Conservation (phyloP, 2,113 vertebrate species). For the Cebidichthys violaceus region DNA sequence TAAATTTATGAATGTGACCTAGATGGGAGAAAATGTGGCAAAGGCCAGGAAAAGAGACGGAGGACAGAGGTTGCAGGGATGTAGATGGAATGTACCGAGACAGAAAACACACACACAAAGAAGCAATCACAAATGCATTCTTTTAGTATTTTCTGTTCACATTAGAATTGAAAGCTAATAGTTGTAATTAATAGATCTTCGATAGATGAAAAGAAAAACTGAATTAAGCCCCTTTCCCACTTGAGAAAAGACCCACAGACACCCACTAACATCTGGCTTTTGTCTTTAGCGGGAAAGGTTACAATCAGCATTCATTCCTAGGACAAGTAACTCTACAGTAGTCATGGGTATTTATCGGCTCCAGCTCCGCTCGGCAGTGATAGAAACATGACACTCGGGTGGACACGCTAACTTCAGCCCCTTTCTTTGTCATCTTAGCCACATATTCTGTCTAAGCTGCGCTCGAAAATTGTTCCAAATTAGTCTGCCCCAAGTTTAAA, state of each 20-base stretch:
- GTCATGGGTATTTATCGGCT: not conserved
- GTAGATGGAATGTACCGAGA: slow-evolving; percentile 16
- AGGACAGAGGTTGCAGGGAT: slow-evolving; percentile 11
- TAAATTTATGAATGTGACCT: slow-evolving; percentile 66
- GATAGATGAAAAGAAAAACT: not conserved
- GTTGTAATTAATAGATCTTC: not conserved
- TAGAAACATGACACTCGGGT: not conserved
- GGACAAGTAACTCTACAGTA: not conserved
- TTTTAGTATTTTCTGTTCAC: not conserved
- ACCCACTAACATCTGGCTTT: not conserved
- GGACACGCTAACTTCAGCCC: not conserved
- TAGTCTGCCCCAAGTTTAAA: not conserved
- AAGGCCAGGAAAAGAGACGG: slow-evolving; percentile 35
- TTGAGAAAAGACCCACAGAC: not conserved
- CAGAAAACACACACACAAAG: not conserved
- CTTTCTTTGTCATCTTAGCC: not conserved
- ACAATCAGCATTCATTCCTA: not conserved
- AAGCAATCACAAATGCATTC: not conserved
- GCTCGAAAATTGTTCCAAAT: not conserved
- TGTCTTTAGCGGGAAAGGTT: not conserved
- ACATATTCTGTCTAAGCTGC: not conserved
- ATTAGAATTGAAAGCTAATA: not conserved
- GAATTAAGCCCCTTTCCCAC: not conserved
- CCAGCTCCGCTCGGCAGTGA: not conserved
- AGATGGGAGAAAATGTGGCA: slow-evolving; percentile 56